These are phyloP conservation scores for Diadromus collaris DNA, from an alignment of 2,888 invertebrate species.

Conservation along the genomic window DNA sequence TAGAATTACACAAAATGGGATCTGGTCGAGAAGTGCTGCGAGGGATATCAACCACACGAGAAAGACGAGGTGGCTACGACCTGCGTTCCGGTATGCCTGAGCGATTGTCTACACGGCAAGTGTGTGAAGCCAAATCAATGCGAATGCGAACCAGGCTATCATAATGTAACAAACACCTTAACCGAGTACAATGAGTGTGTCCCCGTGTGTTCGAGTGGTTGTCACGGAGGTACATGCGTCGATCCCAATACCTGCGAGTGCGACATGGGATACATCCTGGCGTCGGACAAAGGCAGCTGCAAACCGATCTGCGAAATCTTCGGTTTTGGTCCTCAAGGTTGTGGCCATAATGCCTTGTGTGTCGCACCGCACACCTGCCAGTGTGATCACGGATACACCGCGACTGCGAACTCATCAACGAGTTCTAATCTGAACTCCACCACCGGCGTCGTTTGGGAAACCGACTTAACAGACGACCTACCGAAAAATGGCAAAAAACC, in stretches of 20 bases:
- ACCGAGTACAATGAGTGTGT: conserved; percentile 66
- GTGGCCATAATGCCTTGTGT: conserved; percentile 43
- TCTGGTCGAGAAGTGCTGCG: conserved; percentile 51
- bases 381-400: conserved; percentile 48
- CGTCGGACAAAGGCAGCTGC: conserved; percentile 25
- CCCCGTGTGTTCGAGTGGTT: conserved; percentile 75
- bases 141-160: conserved; percentile 52
- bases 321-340: conserved; percentile 16
- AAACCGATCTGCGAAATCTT: conserved; percentile 29
- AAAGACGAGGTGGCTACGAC: neutral
- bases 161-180: neutral
- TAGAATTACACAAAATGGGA: conserved; percentile 53
- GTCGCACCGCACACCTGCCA: conserved; percentile 39
- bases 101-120: conserved; percentile 44
- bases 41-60: conserved; percentile 44
- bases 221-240: conserved; percentile 79
- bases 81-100: conserved; percentile 54
- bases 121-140: conserved; percentile 55
- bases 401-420: neutral
- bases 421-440: neutral
- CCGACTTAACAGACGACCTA: neutral
- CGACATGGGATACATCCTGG: conserved; percentile 76
- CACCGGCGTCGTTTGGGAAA: neutral
- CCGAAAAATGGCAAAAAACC: neutral
- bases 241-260: conserved; percentile 73